phyloP scores from a whole-genome alignment of 2,888 invertebrate species.

The Dorcus parallelipipedus region DNA sequence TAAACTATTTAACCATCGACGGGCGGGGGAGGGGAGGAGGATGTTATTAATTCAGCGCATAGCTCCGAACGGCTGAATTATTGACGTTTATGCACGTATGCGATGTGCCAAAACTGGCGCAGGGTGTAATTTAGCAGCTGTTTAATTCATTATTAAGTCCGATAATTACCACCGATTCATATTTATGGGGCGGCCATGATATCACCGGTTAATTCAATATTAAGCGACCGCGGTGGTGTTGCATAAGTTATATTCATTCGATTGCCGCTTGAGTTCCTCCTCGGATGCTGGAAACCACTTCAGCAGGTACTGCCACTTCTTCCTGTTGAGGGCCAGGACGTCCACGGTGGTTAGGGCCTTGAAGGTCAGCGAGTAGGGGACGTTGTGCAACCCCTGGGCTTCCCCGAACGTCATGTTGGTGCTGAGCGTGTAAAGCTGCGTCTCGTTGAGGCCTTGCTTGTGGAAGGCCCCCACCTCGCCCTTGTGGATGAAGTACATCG shows the following conservation, averaged over 20 bases:
- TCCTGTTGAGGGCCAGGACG: conserved; percentile 15
- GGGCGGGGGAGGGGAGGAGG: no score
- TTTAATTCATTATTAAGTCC: no score
- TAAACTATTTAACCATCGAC: no score
- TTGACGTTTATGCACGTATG: no score
- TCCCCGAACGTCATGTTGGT: conserved; percentile 22
- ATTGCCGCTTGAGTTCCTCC: conserved; percentile 16
- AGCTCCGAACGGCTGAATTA: no score
- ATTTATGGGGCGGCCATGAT: no score
- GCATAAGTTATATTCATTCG: conserved; percentile 7
- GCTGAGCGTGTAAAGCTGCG: conserved; percentile 3
- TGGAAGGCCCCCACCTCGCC: conserved; percentile 46
- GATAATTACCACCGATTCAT: no score
- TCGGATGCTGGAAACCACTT: conserved; percentile 25
- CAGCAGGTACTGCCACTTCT: conserved; percentile 23
- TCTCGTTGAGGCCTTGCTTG: conserved; percentile 12
- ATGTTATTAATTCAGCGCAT: no score
- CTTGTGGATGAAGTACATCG: conserved; percentile 55
- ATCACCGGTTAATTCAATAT: no score
- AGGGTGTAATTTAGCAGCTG: no score
- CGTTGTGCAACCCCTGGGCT: conserved; percentile 21
- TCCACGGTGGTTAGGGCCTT: conserved; percentile 24
- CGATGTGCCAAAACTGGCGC: no score
- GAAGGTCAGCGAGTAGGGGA: conserved; percentile 18
- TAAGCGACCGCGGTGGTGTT: no score